Conservation (phyloP, 2,888 invertebrate genomes). For the Gymnoscelis rufifasciata region DNA sequence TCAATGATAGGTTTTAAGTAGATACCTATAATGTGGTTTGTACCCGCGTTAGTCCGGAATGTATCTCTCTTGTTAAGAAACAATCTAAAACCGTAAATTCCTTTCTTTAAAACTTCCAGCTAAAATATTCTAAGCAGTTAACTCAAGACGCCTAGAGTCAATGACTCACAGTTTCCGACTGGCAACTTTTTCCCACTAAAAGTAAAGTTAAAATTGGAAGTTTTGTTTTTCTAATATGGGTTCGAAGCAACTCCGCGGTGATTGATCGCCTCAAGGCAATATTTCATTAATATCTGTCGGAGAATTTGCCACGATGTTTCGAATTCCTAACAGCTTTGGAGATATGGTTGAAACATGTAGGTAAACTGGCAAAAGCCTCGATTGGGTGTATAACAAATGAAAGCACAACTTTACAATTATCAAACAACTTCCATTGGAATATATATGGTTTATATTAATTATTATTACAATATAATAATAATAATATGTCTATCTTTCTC, state of each 20-base stretch:
- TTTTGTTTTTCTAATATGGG: constrained; percentile 50
- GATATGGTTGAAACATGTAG: neutral
- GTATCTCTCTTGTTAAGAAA: too few species aligned
- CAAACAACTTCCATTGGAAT: too few species aligned
- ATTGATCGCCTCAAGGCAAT: constrained; percentile 65
- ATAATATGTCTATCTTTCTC: too few species aligned
- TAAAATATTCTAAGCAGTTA: neutral
- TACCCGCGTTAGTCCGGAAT: too few species aligned
- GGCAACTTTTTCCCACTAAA: constrained; percentile 33
- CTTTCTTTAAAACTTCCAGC: neutral
- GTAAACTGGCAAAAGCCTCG: too few species aligned
- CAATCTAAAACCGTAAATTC: too few species aligned
- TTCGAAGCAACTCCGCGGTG: constrained; percentile 48
- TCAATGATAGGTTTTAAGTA: too few species aligned
- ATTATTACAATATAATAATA: too few species aligned
- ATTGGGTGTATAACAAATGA: too few species aligned
- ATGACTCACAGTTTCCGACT: constrained; percentile 25
- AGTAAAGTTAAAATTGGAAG: constrained; percentile 41
- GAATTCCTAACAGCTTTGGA: constrained; percentile 37
- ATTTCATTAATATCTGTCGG: constrained; percentile 73
- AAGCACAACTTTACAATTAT: too few species aligned
- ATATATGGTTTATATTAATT: too few species aligned
- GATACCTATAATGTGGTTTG: too few species aligned
- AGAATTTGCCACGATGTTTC: constrained; percentile 56
- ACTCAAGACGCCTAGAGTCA: constrained; percentile 6